phyloP scores from a whole-genome alignment of 2,797 vertebrate species.

The Sibirionetta formosa region DNA sequence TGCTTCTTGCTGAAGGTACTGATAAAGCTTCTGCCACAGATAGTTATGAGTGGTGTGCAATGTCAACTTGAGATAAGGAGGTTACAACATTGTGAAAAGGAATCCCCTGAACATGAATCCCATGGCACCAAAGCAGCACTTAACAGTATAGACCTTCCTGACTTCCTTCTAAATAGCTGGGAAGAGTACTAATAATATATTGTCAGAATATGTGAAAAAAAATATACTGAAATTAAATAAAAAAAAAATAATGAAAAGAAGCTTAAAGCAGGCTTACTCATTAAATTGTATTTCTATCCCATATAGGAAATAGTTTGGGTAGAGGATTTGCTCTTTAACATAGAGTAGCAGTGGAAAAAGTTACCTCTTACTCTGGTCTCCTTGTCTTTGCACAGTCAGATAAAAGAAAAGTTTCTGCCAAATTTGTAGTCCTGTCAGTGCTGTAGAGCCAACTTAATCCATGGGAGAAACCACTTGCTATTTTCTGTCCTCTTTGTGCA shows the following conservation, averaged over 20 bases:
- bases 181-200: slow-evolving; percentile 8
- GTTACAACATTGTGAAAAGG: background rate
- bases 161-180: background rate
- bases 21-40: slow-evolving; percentile 56
- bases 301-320: background rate
- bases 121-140: slow-evolving; percentile 22
- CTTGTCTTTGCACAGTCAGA: background rate
- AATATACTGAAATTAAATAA: background rate
- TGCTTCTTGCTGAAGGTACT: slow-evolving; percentile 47
- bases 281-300: background rate
- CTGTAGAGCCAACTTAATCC: background rate
- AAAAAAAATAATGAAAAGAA: background rate
- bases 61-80: slow-evolving; percentile 59
- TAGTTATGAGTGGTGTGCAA: slow-evolving; percentile 8
- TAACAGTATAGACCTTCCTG: background rate
- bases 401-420: background rate
- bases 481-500: background rate
- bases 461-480: background rate
- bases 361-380: background rate
- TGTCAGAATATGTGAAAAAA: background rate
- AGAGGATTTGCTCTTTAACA: background rate
- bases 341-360: background rate
- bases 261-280: background rate
- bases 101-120: slow-evolving; percentile 28
- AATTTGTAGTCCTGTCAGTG: background rate